Evolutionary conservation across 2,797 vertebrate species (phyloP).

Genomic region (Sylvia borin): DNA sequence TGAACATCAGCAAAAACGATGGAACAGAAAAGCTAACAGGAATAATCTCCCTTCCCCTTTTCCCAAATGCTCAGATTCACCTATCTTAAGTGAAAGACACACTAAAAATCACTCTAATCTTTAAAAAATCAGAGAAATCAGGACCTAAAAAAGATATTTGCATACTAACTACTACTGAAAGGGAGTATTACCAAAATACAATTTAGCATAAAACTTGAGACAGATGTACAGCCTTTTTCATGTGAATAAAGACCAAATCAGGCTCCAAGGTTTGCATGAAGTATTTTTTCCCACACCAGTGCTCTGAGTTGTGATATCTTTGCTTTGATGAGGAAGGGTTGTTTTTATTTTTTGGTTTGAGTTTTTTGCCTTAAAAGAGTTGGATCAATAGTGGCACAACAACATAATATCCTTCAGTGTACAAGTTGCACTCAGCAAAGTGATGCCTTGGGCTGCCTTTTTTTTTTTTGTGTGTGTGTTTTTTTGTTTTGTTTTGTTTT

Average conservation of each 20-base stretch:
- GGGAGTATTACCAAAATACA: not conserved
- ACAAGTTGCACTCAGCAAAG: not conserved
- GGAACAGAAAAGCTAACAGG: not conserved
- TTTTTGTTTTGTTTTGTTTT: not conserved
- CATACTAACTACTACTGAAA: not conserved
- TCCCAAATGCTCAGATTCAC: not conserved
- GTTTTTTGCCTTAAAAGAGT: not conserved
- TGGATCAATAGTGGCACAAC: not conserved
- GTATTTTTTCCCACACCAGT: not conserved
- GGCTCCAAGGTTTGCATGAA: not conserved
- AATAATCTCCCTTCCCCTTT: not conserved
- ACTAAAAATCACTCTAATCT: not conserved
- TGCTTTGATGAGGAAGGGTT: not conserved
- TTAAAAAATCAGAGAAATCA: not conserved
- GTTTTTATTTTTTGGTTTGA: rapidly evolving
- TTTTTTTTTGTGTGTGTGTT: too few species aligned
- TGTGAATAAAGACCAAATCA: not conserved
- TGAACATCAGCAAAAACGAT: not conserved
- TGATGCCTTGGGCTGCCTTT: not conserved
- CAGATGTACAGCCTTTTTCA: not conserved
- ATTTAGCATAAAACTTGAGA: not conserved
- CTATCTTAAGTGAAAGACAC: not conserved
- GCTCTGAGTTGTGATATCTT: not conserved
- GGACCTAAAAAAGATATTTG: not conserved
- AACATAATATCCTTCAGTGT: not conserved